A percentile compares a stretch with the other conserved stretches of the same genome.
Evolutionary conservation across 2,797 vertebrate species (phyloP).

Genomic region (Darevskia mixta): DNA sequence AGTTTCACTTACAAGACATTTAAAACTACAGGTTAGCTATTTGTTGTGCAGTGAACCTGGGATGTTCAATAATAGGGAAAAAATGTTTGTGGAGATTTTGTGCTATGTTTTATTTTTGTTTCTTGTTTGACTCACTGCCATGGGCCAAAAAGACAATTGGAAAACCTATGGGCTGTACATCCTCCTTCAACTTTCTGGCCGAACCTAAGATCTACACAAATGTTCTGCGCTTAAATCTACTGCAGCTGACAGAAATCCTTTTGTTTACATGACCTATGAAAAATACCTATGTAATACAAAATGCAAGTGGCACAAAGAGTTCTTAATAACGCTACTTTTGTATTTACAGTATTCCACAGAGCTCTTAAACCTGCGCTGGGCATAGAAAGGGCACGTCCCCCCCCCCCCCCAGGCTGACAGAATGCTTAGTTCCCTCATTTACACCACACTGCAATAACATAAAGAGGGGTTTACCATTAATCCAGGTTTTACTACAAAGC

Average conservation of each 20-base stretch:
- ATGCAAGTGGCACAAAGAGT: slow-evolving; percentile 68
- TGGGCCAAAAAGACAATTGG: slow-evolving; percentile 55
- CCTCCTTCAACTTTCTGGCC: slow-evolving; percentile 49
- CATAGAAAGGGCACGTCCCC: slow-evolving; percentile 68
- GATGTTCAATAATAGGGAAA: slow-evolving; percentile 57
- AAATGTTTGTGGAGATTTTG: not conserved
- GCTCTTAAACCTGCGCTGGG: slow-evolving; percentile 71
- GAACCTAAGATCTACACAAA: slow-evolving; percentile 68
- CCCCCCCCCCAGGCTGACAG: slow-evolving; percentile 69
- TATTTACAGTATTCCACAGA: slow-evolving; percentile 77
- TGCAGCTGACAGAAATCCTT: slow-evolving; percentile 67
- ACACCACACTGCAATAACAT: slow-evolving; percentile 82
- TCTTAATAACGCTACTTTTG: slow-evolving; percentile 74
- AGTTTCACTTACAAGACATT: not conserved
- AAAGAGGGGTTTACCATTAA: slow-evolving; percentile 85
- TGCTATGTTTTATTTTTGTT: not conserved
- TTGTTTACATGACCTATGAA: slow-evolving; percentile 70
- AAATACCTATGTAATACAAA: slow-evolving; percentile 73
- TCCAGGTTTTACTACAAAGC: slow-evolving; percentile 85
- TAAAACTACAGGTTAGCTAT: slow-evolving; percentile 58
- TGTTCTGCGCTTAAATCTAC: slow-evolving; percentile 57
- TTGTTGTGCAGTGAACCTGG: slow-evolving; percentile 45
- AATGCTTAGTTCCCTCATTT: slow-evolving; percentile 78
- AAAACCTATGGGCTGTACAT: slow-evolving; percentile 50
- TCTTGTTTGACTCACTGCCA: slow-evolving; percentile 54